Base-by-base conservation (phyloP, 1,140 invertebrate genomes). In the Cheumatopsyche charites region DNA sequence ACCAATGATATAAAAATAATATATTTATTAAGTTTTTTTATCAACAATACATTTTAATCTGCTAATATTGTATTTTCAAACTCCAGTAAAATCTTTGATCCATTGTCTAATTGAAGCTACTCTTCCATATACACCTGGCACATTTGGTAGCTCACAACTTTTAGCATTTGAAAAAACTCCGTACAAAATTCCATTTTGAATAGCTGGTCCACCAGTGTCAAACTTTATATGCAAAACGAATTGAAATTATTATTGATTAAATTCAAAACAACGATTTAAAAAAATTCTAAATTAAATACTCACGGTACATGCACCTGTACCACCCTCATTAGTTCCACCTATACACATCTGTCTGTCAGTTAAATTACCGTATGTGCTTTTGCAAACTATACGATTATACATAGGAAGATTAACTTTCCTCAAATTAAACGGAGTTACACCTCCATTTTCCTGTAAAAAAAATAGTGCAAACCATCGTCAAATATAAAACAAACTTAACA, bases 161-260 rank as follows among this genome's bases (percentile, higher is more conserved):
- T 45, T 13, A 36, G 65, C 70, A 17, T 70, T 66, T 11, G 70
- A 65, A 0, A 75, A 62, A 26, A 72, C 7, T 17, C 21, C 73
- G 29, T 65, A 72, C 42, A 72, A 66, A 0, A 72, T 36, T n/a
- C 36, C 42, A 42, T 68, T 55, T 36, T 75, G 66, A 23, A 72
- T 62, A 9, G 45, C 66, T 66, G 73, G 73, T 12, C 73, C 70
- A 58, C 73, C 73, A 36, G 69, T 67, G 55, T 74, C 73, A 63
- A 69, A 69, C 73, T 74, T 36, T 36, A 36, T 9, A 36, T 4
- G 3, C 3, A 36, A 36, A 36, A 36, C 29, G 29, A 36, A 36
- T 4, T 4, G 9, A 36, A 36, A 36, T 4, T 36, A 36, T 4
- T 36, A 4, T 36, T 36, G 9, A 4, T 36, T 4, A 36, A 36